A percentile compares a stretch with the other conserved stretches of the same genome.
phyloP scores from a whole-genome alignment of 2,113 vertebrate species.

The Sapajus apella region DNA sequence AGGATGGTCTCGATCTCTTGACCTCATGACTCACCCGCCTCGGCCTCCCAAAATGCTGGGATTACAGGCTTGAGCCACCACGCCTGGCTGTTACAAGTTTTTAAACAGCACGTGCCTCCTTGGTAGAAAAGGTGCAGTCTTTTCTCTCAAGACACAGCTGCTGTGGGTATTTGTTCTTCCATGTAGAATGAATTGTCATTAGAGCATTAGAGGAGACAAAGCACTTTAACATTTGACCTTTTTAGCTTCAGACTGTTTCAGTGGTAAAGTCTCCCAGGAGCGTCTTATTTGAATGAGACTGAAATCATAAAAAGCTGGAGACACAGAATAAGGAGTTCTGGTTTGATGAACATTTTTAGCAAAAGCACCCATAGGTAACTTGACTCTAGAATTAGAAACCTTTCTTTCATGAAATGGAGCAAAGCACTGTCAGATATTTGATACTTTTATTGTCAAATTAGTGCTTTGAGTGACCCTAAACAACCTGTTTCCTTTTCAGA shows the following conservation, averaged over 20 bases:
- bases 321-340: neutral
- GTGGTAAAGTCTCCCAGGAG: neutral
- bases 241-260: neutral
- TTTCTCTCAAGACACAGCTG: neutral
- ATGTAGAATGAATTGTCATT: neutral
- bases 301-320: neutral
- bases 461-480: slow-evolving; percentile 18
- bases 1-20: no score
- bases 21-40: no score
- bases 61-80: no score
- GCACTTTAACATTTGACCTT: neutral
- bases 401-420: neutral
- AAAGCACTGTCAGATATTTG: slow-evolving; percentile 11
- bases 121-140: neutral
- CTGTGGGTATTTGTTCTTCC: neutral
- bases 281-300: neutral
- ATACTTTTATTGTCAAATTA: slow-evolving; percentile 32
- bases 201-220: neutral
- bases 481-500: slow-evolving; percentile 21
- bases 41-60: no score
- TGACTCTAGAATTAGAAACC: slow-evolving; percentile 15
- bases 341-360: neutral
- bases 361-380: neutral
- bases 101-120: neutral
- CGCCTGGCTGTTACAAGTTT: neutral